phyloP scores from a whole-genome alignment of 2,888 invertebrate genomes.

The Pterostichus niger region DNA sequence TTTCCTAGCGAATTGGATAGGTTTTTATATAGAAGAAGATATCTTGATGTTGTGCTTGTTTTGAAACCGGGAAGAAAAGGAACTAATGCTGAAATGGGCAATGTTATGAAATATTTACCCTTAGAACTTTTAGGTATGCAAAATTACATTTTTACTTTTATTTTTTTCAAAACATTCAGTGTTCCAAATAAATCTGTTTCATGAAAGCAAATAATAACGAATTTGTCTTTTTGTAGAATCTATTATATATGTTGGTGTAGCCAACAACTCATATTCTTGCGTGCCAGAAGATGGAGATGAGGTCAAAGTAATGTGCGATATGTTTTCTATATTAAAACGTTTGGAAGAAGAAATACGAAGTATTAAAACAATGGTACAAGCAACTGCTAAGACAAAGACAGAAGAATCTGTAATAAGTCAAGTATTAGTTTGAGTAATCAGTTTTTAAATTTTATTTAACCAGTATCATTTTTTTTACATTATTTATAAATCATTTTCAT shows the following conservation, averaged over 20 bases:
- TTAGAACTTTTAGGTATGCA: conserved; percentile 13
- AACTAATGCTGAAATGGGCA: conserved; percentile 22
- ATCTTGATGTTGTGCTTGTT: conserved; percentile 15
- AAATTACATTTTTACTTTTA: neutral
- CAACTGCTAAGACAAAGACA: neutral
- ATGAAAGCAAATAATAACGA: neutral
- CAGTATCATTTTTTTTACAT: conserved; percentile 25
- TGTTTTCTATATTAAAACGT: conserved; percentile 24
- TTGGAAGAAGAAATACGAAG: conserved; percentile 40
- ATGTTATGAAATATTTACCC: neutral
- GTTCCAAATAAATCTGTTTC: neutral
- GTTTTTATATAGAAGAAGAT: conserved; percentile 43
- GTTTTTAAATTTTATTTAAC: neutral
- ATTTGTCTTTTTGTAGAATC: conserved; percentile 52
- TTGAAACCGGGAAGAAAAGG: conserved; percentile 58
- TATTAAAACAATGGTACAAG: conserved; percentile 30
- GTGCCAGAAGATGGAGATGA: conserved; percentile 41
- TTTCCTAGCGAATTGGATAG: conserved; percentile 44
- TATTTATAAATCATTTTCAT: conserved; percentile 27
- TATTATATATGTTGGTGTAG: conserved; percentile 44
- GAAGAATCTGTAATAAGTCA: neutral
- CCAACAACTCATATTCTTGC: conserved; percentile 40
- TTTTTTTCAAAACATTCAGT: neutral
- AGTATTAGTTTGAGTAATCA: too few species aligned
- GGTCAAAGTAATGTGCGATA: conserved; percentile 23